These are phyloP conservation scores for Acipenser ruthenus DNA, from an alignment of 2,797 vertebrate species.

Conservation along the genomic window DNA sequence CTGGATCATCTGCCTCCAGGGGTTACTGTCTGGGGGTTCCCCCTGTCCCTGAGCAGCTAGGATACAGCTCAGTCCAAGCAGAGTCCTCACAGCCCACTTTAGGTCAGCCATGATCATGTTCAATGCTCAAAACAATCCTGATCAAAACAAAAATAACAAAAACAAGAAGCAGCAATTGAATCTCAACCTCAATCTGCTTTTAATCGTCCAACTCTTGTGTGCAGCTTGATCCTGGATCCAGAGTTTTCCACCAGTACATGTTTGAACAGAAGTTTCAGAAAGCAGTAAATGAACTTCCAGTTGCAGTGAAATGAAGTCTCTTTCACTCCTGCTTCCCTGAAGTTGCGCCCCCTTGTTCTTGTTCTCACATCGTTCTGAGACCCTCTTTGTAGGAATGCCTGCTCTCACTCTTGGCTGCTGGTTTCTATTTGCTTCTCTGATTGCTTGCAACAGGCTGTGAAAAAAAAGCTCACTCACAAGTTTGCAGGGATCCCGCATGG, in stretches of 20 bases:
- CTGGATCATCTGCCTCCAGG: conserved; percentile 90
- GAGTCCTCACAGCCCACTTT: conserved; percentile 53
- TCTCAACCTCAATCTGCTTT: conserved; percentile 46
- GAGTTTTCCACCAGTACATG: conserved; percentile 35
- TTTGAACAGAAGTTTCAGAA: conserved; percentile 37
- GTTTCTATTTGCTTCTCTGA: conserved; percentile 60
- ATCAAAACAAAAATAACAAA: no score
- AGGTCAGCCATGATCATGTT: conserved; percentile 45
- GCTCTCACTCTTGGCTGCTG: conserved; percentile 38
- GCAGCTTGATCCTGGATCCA: conserved; percentile 19
- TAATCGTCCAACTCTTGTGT: conserved; percentile 28
- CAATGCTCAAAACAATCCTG: conserved; percentile 21
- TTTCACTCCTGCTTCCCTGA: conserved; percentile 43
- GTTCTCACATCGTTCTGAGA: conserved; percentile 55
- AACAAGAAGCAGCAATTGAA: conserved; percentile 8
- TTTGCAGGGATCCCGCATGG: conserved; percentile 61
- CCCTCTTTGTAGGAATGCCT: conserved; percentile 48
- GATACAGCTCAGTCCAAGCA: conserved; percentile 53
- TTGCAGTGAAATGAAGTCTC: conserved; percentile 38
- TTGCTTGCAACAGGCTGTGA: conserved; percentile 66
- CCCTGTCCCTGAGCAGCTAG: conserved; percentile 55
- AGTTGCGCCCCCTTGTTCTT: conserved; percentile 32
- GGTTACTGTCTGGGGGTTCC: conserved; percentile 38
- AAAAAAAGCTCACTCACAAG: conserved; percentile 46
- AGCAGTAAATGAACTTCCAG: conserved; percentile 34